These are phyloP conservation scores for Chrysocyon brachyurus DNA, from an alignment of 2,797 vertebrate species.

Conservation along the genomic window DNA sequence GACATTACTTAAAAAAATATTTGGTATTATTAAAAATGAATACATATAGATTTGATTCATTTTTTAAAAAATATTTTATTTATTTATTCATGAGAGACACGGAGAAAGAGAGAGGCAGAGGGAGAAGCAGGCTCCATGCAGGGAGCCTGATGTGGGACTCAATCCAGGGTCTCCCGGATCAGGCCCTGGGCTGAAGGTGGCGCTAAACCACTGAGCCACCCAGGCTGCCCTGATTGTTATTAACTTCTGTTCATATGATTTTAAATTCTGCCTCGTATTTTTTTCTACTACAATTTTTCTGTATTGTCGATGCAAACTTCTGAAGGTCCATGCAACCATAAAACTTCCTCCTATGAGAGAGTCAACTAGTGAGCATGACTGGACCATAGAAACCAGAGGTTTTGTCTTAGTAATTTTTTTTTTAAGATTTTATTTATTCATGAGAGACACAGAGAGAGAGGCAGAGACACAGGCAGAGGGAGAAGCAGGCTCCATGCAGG, in stretches of 20 bases:
- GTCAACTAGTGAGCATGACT: slow-evolving; percentile 62
- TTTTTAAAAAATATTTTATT: no score
- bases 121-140: no score
- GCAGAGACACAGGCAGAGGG: no score
- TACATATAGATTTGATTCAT: not conserved
- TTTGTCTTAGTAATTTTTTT: slow-evolving; percentile 46
- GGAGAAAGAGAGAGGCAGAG: no score
- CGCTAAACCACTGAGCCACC: no score
- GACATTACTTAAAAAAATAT: not conserved
- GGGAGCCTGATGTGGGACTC: no score
- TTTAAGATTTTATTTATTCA: no score
- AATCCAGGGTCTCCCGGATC: no score
- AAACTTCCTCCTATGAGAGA: slow-evolving; percentile 27
- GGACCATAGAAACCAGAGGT: slow-evolving; percentile 59
- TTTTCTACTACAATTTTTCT: not conserved
- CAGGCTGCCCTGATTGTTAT: not conserved
- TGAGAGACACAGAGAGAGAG: no score
- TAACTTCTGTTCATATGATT: not conserved
- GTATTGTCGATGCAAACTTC: not conserved
- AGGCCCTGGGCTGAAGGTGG: no score
- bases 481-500: no score
- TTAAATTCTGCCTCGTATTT: not conserved
- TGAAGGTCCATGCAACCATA: slow-evolving; percentile 36
- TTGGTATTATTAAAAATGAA: not conserved
- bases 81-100: no score